Base-by-base conservation (phyloP, 2,888 invertebrate species). In the Portevinia maculata region DNA sequence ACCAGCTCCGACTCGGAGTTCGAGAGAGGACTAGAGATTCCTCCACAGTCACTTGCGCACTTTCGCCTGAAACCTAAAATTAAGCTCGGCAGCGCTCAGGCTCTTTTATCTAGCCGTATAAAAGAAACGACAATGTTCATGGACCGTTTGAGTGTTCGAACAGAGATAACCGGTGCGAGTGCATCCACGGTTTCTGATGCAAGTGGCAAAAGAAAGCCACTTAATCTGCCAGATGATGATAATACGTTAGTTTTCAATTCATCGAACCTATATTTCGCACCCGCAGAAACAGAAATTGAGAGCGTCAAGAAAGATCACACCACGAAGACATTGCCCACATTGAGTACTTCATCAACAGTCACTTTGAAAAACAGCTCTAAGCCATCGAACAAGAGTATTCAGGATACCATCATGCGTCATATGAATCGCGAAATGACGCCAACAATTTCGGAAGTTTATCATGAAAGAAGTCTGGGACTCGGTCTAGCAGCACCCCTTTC, bases 361-460 rank as follows among this genome's bases (percentile, higher is more conserved):
- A 53, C 74, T 13, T 69, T 84, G n/a, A 87, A 89, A 84, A 88
- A 89, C 65, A 85, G 86, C 15, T 69, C 88, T 28, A 90, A 90
- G 60, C 86, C 88, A 1, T 88, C 87, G 50, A 86, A 86, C 9
- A 92, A 93, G n/a, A 92, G 92, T 84, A 92, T 94, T 65, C 93
- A 95, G 87, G 95, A 95, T 85, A 94, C 95, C 1, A 93, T 94
- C 52, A 92, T 96, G 84, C 91, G 95, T 0, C 95, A 96, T 85
- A 94, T 97, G 90, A 96, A 96, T 84, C 93, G 97, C 0, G 97
- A 98, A 89, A 92, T 97, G 84, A 96, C 96, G 0, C 96, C 96
- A 0, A 96, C 96, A 0, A 97, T 97, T 85, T 96, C 97, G 0
- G 97, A 97, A 87, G 96, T 97, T 0, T 98, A 97, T 87, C 97